Evolutionary conservation across 2,797 vertebrate species (phyloP).

Genomic region (Parauchenoglanis ngamensis): DNA sequence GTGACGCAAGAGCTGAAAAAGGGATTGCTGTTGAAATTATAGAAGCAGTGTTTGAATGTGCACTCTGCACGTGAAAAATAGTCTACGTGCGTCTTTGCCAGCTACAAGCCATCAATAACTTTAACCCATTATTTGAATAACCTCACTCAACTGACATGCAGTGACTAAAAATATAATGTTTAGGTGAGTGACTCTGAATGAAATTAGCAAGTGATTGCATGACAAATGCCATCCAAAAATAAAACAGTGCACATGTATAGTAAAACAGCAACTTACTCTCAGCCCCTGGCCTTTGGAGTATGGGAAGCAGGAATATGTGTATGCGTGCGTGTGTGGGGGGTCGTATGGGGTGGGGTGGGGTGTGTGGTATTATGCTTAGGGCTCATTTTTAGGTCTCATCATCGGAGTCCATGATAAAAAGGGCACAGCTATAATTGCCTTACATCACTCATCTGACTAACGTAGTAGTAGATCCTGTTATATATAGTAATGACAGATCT

Average conservation of each 20-base stretch:
- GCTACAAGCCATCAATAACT: conserved; percentile 29
- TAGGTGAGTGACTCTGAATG: neutral
- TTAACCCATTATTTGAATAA: neutral
- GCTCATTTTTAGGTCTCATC: conserved; percentile 43
- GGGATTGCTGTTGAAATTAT: conserved; percentile 8
- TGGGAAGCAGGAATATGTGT: conserved; percentile 9
- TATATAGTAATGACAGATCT: conserved; percentile 33
- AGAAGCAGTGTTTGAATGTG: neutral
- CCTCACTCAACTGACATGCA: neutral
- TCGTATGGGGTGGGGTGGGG: conserved; percentile 11
- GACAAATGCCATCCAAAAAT: conserved; percentile 60
- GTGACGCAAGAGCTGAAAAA: conserved; percentile 4
- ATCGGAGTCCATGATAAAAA: conserved; percentile 56
- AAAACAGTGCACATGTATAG: conserved; percentile 49
- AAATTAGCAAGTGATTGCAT: conserved; percentile 18
- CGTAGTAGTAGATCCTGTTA: neutral
- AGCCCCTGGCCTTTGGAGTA: conserved; percentile 28
- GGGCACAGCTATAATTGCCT: neutral
- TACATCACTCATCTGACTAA: conserved; percentile 39
- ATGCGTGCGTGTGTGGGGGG: conserved; percentile 14
- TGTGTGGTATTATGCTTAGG: neutral
- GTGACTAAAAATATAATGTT: conserved; percentile 24
- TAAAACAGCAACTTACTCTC: conserved; percentile 38
- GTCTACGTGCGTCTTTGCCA: neutral
- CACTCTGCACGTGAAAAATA: neutral